Conservation (phyloP, 1,140 invertebrate genomes). For the Harpegnathos saltator region DNA sequence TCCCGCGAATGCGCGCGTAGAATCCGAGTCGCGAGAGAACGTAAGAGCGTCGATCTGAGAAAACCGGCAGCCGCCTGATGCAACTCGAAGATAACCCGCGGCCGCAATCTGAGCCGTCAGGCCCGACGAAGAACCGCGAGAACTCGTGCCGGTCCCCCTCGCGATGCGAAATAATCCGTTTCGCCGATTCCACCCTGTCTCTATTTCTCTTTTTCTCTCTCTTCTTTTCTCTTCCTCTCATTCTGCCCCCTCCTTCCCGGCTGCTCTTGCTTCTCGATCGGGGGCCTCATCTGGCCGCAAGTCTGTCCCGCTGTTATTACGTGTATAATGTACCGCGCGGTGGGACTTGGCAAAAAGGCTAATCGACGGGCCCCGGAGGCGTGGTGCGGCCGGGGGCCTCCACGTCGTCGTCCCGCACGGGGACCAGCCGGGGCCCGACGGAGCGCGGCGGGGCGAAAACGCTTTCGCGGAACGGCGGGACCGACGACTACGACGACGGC, state of each 20-base stretch:
- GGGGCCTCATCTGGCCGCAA: constrained; percentile 42
- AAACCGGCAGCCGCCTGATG: neutral
- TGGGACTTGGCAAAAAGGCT: constrained; percentile 74
- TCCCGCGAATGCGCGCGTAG: too few relatives aligned
- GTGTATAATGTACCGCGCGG: constrained; percentile 71
- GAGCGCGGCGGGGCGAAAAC: constrained; percentile 34
- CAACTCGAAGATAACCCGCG: neutral
- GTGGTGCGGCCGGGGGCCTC: constrained; percentile 22
- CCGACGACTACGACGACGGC: neutral
- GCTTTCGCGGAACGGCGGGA: constrained; percentile 40
- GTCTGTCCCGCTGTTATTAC: constrained; percentile 77
- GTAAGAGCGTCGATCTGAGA: neutral
- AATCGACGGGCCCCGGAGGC: constrained; percentile 66
- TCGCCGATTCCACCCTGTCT: neutral
- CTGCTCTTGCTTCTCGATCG: constrained; percentile 4
- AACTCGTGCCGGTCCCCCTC: neutral
- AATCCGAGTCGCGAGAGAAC: too few relatives aligned
- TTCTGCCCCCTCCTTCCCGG: too few relatives aligned
- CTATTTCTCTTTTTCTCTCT: neutral
- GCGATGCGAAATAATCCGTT: constrained; percentile 48
- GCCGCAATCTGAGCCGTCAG: constrained; percentile 18
- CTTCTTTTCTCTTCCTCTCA: neutral
- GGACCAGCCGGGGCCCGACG: neutral
- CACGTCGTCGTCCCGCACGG: constrained; percentile 34
- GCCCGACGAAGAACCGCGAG: neutral